Base-by-base conservation (phyloP, 2,113 vertebrate genomes). In the Terrapene triunguis region DNA sequence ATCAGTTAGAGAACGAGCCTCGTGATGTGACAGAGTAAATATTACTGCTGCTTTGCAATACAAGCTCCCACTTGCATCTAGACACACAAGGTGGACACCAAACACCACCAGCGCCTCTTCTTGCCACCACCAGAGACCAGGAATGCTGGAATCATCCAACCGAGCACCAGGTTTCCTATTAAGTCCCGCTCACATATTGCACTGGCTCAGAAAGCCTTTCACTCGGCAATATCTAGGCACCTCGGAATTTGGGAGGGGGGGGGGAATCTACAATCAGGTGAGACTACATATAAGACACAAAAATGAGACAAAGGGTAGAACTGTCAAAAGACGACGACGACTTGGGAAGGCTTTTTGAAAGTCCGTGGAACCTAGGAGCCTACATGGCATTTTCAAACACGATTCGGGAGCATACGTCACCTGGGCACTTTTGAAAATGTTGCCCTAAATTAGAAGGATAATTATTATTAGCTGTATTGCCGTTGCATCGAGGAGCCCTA, bases 1-100 rank as follows among this genome's bases (percentile, higher is more conserved):
- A 90, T 35, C 91, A 85, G 76, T 38, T 35, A 38, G 10, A 93
- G 65, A 8, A 22, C 1, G 24, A n/a, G 55, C n/a, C 11, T 38
- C 35, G 35, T 2, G 5, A 88, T 89, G 55, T 32, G 80, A 84
- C 2, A 55, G 55, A 80, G 24, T 62, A 93, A 92, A 27, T 0
- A 2, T 17, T 62, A 13, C 38, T 82, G 53, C 44, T 93, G 35
- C 35, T 80, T 82, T 6, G 16, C 29, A 94, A 91, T 51, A 42
- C 2, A 88, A 82, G 27, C 14, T 35, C 92, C 85, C 38, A 10
- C 59, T 92, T 83, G 27, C 42, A 86, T 51, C 83, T 92, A 89
- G 85, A 90, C 0, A 1, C 3, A 24, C 16, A 16, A 17, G 12
- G 6, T 38, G 47, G 50, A 47, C 53, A 88, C 38, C 24, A 9